Evolutionary conservation across 2,113 vertebrate species (phyloP), one percentile per base, ranked within the genome.

Genomic region (Micromys minutus): DNA sequence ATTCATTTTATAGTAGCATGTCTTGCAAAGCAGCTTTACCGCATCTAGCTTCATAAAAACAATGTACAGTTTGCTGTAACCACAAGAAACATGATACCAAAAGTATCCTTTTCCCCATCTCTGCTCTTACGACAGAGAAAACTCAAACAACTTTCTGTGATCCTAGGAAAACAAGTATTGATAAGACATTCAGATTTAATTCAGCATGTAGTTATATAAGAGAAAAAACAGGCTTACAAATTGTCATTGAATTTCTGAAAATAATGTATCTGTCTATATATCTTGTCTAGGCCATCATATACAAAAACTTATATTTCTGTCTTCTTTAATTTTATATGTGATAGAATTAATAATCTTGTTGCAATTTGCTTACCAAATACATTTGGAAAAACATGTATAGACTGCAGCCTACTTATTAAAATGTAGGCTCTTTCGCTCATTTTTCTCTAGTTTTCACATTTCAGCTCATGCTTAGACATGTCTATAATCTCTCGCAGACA

Each of bases 21-120:
- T 97, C 76, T 91, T 97, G 84, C 88, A 98, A 96, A 96, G 87
- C 89, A 98, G 96, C 81, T 91, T 97, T 87, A 83, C 91, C 90
- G 97, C 31, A 63, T 96, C 39, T 52, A 94, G 89, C 39, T 85
- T 95, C 93, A 89, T 96, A 97, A 98, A 96, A 96, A 98, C 93
- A 97, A 57, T 95, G 87, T 89, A 83, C 86, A 97, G 94, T 98
- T 95, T 96, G 93, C 85, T 89, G 92, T 65, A 90, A 29, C 81
- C 81, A 87, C 80, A 50, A 95, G 85, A 97, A 97, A 97, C 97
- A 59, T 95, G 85, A 96, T 92, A 96, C 50, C 81, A 55, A 96
- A 97, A 95, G 47, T 77, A 90, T 17, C 26, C 0, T 0, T 91
- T 87, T 91, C 61, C 89, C 9, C 95, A 39, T 79, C 19, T 89